Conservation (phyloP, 2,888 invertebrate species). For the Lissocephala sabroskyi region DNA sequence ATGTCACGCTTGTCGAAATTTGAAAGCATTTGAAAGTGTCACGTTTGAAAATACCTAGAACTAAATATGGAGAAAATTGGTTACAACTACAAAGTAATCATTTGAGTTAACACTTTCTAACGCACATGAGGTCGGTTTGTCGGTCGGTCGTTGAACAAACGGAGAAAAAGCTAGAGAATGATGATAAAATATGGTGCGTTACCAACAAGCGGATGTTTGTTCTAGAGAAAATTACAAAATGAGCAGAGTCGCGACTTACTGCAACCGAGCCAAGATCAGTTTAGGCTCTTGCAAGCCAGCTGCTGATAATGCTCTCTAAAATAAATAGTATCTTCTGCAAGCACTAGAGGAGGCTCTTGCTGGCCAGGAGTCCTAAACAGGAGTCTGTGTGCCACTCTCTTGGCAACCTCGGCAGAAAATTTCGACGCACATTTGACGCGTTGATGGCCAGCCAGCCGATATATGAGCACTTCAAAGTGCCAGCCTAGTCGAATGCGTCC, state of each 20-base stretch:
- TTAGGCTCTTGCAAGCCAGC: too few species aligned
- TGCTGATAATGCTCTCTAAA: too few species aligned
- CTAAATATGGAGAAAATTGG: constrained; percentile 66
- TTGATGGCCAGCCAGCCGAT: constrained; percentile 5
- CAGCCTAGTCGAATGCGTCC: constrained; percentile 18
- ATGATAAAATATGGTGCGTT: too few species aligned
- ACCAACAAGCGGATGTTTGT: too few species aligned
- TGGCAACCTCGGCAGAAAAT: constrained; percentile 51
- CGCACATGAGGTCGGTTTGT: constrained; percentile 23
- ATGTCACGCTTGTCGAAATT: constrained; percentile 34
- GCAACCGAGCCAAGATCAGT: too few species aligned
- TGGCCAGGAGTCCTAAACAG: constrained; percentile 30
- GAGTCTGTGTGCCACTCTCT: neutral
- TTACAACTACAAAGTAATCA: constrained; percentile 45
- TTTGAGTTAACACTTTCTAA: constrained; percentile 62
- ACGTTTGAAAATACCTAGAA: constrained; percentile 56
- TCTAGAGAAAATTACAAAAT: too few species aligned
- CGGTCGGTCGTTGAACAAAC: too few species aligned
- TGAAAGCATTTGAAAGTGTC: constrained; percentile 63
- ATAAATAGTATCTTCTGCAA: too few species aligned
- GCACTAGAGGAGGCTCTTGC: too few species aligned
- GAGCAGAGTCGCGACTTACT: too few species aligned
- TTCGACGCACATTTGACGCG: constrained; percentile 64
- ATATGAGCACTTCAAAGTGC: constrained; percentile 32
- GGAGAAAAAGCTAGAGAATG: too few species aligned